A percentile compares a stretch with the other conserved stretches of the same genome.
These are phyloP conservation scores for Caenorhabditis sinica DNA, from an alignment of 2,888 invertebrate species.

Conservation along the genomic window DNA sequence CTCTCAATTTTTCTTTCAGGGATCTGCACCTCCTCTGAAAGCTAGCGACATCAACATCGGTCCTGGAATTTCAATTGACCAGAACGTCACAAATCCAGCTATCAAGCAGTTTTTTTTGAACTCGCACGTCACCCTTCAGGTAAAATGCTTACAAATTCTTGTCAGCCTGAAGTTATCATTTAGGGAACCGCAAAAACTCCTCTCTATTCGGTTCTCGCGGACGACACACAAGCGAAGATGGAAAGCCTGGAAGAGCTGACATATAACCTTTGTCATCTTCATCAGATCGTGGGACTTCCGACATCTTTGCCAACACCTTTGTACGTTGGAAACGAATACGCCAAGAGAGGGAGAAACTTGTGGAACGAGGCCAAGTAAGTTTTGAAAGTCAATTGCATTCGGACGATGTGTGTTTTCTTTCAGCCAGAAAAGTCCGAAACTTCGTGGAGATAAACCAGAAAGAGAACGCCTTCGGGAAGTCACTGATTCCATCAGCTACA, in stretches of 20 bases:
- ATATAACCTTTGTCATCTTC: conserved; percentile 74
- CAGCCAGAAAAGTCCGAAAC: neutral
- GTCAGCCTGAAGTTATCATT: no score
- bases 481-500: conserved; percentile 29
- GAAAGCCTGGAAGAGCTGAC: conserved; percentile 76
- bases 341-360: conserved; percentile 73
- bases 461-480: neutral
- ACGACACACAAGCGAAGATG: conserved; percentile 72
- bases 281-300: conserved; percentile 78
- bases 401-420: neutral
- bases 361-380: conserved; percentile 37
- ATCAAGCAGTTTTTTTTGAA: conserved; percentile 79
- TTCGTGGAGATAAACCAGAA: neutral
- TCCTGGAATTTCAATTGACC: conserved; percentile 78
- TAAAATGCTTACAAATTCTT: conserved; percentile 13
- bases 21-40: neutral
- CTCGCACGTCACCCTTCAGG: conserved; percentile 80
- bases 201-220: conserved; percentile 77
- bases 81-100: conserved; percentile 69
- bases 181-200: conserved; percentile 81
- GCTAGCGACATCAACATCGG: conserved; percentile 74
- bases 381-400: neutral
- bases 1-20: neutral
- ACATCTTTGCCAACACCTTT: conserved; percentile 79
- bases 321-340: conserved; percentile 78